These are phyloP conservation scores for Pseudopleuronectes americanus DNA, from an alignment of 2,797 vertebrate species.

Conservation along the genomic window DNA sequence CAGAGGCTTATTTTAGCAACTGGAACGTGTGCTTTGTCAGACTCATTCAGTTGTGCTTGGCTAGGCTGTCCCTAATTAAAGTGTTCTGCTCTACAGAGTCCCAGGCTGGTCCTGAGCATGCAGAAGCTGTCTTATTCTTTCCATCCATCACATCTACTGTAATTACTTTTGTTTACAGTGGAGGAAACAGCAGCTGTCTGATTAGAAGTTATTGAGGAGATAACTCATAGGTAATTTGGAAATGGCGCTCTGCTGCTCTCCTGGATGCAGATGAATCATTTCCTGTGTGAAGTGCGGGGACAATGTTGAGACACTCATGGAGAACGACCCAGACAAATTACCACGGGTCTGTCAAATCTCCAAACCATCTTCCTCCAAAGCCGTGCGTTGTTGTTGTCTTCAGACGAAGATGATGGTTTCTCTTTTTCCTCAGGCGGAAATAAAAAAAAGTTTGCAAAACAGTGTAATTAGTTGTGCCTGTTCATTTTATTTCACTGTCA, in stretches of 20 bases:
- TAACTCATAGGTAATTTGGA: slow-evolving; percentile 81
- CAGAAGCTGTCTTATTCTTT: slow-evolving; percentile 77
- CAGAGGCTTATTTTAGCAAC: slow-evolving; percentile 76
- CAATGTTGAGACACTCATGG: slow-evolving; percentile 48
- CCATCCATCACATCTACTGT: slow-evolving; percentile 82
- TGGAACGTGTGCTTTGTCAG: slow-evolving; percentile 72
- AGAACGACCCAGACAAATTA: slow-evolving; percentile 73
- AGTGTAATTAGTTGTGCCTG: slow-evolving; percentile 39
- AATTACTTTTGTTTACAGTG: slow-evolving; percentile 87
- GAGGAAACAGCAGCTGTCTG: slow-evolving; percentile 78
- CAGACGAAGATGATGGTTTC: slow-evolving; percentile 30
- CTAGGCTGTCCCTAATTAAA: slow-evolving; percentile 83
- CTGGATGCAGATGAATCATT: slow-evolving; percentile 79
- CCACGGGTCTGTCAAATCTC: slow-evolving; percentile 63
- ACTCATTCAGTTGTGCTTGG: slow-evolving; percentile 77
- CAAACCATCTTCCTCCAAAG: slow-evolving; percentile 47
- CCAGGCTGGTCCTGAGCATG: slow-evolving; percentile 77
- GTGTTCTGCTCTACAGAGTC: slow-evolving; percentile 80
- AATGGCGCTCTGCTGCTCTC: slow-evolving; percentile 61
- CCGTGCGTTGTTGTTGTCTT: slow-evolving; percentile 48
- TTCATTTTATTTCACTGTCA: slow-evolving; percentile 4
- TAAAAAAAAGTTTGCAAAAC: slow-evolving; percentile 40
- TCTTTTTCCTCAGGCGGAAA: slow-evolving; percentile 46
- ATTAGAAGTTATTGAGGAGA: slow-evolving; percentile 83
- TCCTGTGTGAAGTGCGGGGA: slow-evolving; percentile 60